Percentiles rank a stretch among this genome's conserved stretches.
These are phyloP conservation scores for Prionailurus viverrinus DNA, from an alignment of 2,113 vertebrate species.

Conservation along the genomic window DNA sequence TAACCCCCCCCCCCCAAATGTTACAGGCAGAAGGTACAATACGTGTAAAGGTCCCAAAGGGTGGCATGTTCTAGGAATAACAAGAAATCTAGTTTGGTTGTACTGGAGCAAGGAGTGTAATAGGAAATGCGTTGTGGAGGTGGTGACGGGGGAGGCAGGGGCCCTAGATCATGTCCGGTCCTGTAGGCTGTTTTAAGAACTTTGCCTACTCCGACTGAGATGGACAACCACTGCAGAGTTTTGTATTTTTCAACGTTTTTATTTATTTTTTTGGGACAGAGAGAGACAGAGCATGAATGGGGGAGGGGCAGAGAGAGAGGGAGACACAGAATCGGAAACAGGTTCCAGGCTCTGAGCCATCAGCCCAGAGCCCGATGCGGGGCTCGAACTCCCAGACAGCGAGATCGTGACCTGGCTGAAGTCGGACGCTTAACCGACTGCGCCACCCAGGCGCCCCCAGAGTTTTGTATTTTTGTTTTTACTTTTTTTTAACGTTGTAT, in stretches of 20 bases:
- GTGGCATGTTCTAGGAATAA: background rate
- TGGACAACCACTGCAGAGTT: background rate
- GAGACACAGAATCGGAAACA: no score
- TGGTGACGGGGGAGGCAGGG: background rate
- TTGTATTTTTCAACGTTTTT: background rate
- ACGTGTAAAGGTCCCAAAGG: background rate
- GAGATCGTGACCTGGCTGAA: no score
- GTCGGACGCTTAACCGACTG: no score
- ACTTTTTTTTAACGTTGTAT: no score
- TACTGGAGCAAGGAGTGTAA: background rate
- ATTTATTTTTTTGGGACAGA: no score
- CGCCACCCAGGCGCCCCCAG: no score
- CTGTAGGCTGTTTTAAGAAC: background rate
- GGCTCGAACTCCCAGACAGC: fast-evolving
- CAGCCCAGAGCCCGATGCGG: no score
- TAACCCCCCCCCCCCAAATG: no score
- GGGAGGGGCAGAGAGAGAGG: no score
- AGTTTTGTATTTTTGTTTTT: background rate
- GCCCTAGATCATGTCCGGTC: background rate
- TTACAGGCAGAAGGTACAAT: background rate
- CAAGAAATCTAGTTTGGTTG: background rate
- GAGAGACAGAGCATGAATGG: no score
- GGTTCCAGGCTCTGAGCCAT: no score
- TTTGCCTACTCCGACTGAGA: background rate
- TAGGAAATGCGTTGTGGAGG: background rate